Conservation (phyloP, 2,113 vertebrate species). For the Campylorhamphus procurvoides region DNA sequence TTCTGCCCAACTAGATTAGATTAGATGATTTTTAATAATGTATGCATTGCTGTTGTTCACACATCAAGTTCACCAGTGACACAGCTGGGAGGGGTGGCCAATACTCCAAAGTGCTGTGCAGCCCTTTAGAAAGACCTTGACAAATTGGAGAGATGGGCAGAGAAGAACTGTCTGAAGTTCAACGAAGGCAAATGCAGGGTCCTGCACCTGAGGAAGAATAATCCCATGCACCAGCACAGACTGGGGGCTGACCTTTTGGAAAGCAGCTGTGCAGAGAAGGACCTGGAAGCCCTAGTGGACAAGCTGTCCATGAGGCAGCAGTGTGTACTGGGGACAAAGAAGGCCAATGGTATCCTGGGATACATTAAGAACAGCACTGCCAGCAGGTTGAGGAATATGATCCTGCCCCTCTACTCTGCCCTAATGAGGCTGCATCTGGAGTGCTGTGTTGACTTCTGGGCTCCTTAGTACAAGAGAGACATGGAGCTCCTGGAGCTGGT, state of each 20-base stretch:
- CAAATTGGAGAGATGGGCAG: background rate
- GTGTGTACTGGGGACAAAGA: background rate
- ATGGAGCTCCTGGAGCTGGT: background rate
- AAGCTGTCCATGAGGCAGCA: background rate
- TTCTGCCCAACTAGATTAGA: background rate
- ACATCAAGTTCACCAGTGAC: background rate
- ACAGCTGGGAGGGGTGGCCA: background rate
- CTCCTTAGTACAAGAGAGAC: background rate
- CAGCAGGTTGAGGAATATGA: background rate
- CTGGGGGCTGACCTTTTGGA: background rate
- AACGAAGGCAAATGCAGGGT: background rate
- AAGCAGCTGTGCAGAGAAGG: background rate
- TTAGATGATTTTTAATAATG: background rate
- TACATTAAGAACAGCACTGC: background rate
- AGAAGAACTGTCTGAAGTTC: background rate
- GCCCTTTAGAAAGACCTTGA: background rate
- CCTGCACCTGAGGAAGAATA: background rate
- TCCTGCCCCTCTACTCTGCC: background rate
- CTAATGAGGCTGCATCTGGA: background rate
- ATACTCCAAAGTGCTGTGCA: background rate
- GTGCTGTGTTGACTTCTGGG: background rate
- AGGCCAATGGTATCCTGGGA: background rate
- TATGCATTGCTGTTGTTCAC: background rate
- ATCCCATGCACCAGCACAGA: background rate
- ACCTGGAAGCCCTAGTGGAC: background rate